Conservation (phyloP, 1,140 invertebrate species). For the Ips nitidus region DNA sequence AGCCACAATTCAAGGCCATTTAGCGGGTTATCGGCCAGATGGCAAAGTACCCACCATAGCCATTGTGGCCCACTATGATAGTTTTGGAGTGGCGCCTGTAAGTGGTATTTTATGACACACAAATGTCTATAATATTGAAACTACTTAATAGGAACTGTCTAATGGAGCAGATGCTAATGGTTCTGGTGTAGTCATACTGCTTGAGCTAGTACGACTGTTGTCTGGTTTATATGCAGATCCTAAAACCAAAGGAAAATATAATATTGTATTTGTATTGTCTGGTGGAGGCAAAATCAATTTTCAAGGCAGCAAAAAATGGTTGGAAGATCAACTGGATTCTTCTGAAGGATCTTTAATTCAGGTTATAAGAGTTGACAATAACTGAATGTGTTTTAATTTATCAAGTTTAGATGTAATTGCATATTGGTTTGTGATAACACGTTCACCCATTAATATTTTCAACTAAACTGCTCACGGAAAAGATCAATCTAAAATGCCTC, state of each 20-base stretch:
- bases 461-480: too few species aligned
- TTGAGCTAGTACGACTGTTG: slow-evolving; percentile 89
- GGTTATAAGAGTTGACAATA: slow-evolving; percentile 55
- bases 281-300: slow-evolving; percentile 93
- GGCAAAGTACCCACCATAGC: slow-evolving; percentile 83
- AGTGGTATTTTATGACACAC: slow-evolving; percentile 50
- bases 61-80: slow-evolving; percentile 92
- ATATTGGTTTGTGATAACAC: neutral
- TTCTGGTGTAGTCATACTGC: slow-evolving; percentile 84
- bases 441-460: neutral
- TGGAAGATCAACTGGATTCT: slow-evolving; percentile 89
- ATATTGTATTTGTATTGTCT: slow-evolving; percentile 88
- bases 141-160: slow-evolving; percentile 69
- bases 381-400: neutral
- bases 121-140: slow-evolving; percentile 6
- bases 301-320: slow-evolving; percentile 93
- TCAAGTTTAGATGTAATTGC: too few species aligned
- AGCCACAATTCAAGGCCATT: slow-evolving; percentile 81
- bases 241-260: slow-evolving; percentile 79
- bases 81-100: slow-evolving; percentile 85
- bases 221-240: slow-evolving; percentile 85
- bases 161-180: slow-evolving; percentile 91
- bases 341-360: slow-evolving; percentile 70
- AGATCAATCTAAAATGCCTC: too few species aligned
- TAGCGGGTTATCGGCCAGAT: slow-evolving; percentile 75